These are phyloP conservation scores for Xylocopa sonorina DNA, from an alignment of 1,140 invertebrate genomes.

Conservation along the genomic window DNA sequence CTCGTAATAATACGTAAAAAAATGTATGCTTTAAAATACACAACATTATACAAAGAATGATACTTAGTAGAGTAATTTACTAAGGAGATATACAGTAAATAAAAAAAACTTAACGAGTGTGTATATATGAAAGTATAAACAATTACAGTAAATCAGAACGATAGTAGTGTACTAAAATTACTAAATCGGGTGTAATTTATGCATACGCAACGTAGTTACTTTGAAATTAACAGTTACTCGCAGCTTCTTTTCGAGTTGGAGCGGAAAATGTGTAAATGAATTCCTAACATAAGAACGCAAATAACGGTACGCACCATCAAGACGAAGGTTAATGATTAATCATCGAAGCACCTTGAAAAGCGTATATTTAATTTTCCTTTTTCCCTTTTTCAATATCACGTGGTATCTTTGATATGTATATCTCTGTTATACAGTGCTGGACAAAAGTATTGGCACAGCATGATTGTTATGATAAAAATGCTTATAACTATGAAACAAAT, in stretches of 20 bases:
- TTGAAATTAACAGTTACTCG: neutral
- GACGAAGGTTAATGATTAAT: slow-evolving; percentile 18
- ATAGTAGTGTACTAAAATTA: neutral
- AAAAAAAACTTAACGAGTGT: too few relatives aligned
- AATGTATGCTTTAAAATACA: too few relatives aligned
- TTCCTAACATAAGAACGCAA: slow-evolving; percentile 20
- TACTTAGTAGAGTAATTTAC: too few relatives aligned
- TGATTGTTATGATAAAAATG: too few relatives aligned
- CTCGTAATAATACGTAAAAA: neutral
- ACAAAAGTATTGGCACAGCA: too few relatives aligned
- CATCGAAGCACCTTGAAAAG: slow-evolving; percentile 30
- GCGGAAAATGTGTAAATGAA: slow-evolving; percentile 32
- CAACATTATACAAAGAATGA: neutral
- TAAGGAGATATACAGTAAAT: slow-evolving; percentile 2
- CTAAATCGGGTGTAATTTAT: neutral
- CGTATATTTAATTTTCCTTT: slow-evolving; percentile 8
- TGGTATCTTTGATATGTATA: neutral
- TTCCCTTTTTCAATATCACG: neutral
- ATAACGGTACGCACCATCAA: slow-evolving; percentile 33
- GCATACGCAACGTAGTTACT: neutral
- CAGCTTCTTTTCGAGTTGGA: neutral
- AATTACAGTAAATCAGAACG: neutral
- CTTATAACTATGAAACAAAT: too few relatives aligned
- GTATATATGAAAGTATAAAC: too few relatives aligned
- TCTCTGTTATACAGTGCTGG: too few relatives aligned